phyloP scores from a whole-genome alignment of 2,888 invertebrate species.

The Drosophila rubida region DNA sequence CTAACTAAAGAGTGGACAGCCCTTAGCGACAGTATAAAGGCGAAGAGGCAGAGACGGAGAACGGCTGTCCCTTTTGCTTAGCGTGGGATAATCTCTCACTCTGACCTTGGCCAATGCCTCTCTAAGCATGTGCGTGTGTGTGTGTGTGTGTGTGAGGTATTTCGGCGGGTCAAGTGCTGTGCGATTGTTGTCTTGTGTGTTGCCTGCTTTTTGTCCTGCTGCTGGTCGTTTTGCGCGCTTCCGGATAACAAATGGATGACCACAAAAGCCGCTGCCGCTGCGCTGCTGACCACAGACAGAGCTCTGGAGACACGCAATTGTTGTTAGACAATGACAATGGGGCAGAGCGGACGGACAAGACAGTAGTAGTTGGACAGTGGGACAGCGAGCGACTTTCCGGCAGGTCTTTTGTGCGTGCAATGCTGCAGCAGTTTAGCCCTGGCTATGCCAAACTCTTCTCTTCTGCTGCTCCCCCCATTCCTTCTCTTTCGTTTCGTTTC shows the following conservation, averaged over 20 bases:
- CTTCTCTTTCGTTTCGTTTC: too few species aligned
- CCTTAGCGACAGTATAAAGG: background rate
- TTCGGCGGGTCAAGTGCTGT: constrained; percentile 62
- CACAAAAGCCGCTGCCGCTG: constrained; percentile 64
- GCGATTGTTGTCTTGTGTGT: constrained; percentile 25
- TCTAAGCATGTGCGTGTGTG: constrained; percentile 27
- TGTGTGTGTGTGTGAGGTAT: constrained; percentile 50
- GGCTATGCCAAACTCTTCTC: constrained; percentile 27
- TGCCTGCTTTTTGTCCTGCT: constrained; percentile 39
- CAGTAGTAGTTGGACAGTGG: background rate
- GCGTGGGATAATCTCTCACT: constrained; percentile 59
- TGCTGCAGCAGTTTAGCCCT: constrained; percentile 48
- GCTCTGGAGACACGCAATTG: constrained; percentile 63
- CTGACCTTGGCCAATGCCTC: constrained; percentile 50
- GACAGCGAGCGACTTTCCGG: constrained; percentile 53
- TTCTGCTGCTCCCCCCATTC: constrained; percentile 1
- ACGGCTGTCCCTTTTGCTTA: constrained; percentile 46
- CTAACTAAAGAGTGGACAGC: constrained; percentile 29
- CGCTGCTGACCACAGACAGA: constrained; percentile 49
- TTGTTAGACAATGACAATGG: constrained; percentile 66
- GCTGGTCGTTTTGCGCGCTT: constrained; percentile 66
- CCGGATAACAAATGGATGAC: constrained; percentile 70
- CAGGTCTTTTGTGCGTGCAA: constrained; percentile 63
- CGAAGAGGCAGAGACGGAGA: constrained; percentile 7
- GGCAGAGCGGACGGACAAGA: constrained; percentile 11